phyloP scores from a whole-genome alignment of 2,888 invertebrate genomes.

The Odontothrips loti region DNA sequence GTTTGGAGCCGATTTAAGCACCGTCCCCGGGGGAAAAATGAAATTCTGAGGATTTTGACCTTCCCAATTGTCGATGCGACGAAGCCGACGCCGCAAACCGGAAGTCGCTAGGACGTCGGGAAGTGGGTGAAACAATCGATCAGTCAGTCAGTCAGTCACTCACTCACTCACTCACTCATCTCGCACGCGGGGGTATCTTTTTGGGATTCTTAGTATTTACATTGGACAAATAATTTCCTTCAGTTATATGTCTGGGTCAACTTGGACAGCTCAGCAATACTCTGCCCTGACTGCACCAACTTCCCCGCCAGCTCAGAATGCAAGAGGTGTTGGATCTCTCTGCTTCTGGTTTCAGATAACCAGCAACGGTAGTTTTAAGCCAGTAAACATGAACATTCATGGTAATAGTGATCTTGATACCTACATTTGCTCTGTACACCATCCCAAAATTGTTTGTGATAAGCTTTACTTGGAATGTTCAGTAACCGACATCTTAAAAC shows the following conservation, averaged over 20 bases:
- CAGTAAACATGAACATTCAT: constrained; percentile 3
- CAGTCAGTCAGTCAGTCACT: too few relatives aligned
- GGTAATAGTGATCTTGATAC: not conserved
- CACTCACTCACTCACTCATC: too few relatives aligned
- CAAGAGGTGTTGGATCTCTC: not conserved
- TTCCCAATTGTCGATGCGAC: too few relatives aligned
- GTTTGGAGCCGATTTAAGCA: too few relatives aligned
- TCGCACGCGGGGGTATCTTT: too few relatives aligned
- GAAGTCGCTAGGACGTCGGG: too few relatives aligned
- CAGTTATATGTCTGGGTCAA: not conserved
- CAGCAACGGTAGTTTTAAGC: not conserved
- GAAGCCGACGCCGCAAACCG: too few relatives aligned
- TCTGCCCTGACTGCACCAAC: not conserved
- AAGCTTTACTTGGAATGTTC: not conserved
- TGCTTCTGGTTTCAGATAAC: not conserved
- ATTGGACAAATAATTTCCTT: not conserved
- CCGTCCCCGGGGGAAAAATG: too few relatives aligned
- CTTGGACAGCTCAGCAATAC: not conserved
- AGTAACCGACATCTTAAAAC: not conserved
- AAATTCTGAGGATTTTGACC: too few relatives aligned
- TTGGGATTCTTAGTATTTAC: too few relatives aligned
- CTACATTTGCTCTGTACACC: not conserved
- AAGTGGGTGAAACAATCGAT: too few relatives aligned
- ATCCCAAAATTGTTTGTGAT: not conserved
- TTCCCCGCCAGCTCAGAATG: not conserved